Evolutionary conservation across 2,888 invertebrate species (phyloP), one percentile per base, ranked within the genome.

Genomic region (Philonicus albiceps): DNA sequence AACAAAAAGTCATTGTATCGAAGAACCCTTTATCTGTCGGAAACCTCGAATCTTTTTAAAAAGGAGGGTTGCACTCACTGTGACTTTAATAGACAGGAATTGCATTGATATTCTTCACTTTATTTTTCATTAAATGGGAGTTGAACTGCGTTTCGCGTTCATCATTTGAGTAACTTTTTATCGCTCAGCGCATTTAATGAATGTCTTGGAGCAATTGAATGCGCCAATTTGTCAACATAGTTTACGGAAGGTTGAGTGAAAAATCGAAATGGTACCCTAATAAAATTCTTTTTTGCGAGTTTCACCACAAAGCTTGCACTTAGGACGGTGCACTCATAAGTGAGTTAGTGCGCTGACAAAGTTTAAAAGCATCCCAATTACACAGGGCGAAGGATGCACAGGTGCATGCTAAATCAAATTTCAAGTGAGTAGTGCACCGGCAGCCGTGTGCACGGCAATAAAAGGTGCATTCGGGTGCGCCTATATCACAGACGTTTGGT

Each of bases 301-400:
- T n/a, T 37, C 81, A 64, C 81, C 81, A 81, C 81, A 81, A 81
- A 81, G 81, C 81, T 81, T 49, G 81, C 81, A 81, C 81, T 81
- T 81, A 81, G 84, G 43, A 73, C 37, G 34, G 40, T 11, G 64
- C 64, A 27, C 27, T 64, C 84, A n/a, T 84, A 84, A 84, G 84
- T 73, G 84, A 84, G 84, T 84, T 84, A 84, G 73, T 73, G 72
- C 72, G 73, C 72, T 72, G 84, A 84, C 84, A 84, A 84, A 84
- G 73, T 84, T 84, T 84, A 73, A 84, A 84, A 84, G 84, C 84
- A 84, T 84, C 73, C 84, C 84, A 84, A 84, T 84, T 84, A 84
- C 43, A 73, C 27, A 27, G 37, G 72, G 8, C 55, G 40, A 34
- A 40, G 73, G 84, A 72, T 84, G 43, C 84, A 73, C 81, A 81